phyloP scores from a whole-genome alignment of 1,140 invertebrate genomes.

The Pararge aegeria region DNA sequence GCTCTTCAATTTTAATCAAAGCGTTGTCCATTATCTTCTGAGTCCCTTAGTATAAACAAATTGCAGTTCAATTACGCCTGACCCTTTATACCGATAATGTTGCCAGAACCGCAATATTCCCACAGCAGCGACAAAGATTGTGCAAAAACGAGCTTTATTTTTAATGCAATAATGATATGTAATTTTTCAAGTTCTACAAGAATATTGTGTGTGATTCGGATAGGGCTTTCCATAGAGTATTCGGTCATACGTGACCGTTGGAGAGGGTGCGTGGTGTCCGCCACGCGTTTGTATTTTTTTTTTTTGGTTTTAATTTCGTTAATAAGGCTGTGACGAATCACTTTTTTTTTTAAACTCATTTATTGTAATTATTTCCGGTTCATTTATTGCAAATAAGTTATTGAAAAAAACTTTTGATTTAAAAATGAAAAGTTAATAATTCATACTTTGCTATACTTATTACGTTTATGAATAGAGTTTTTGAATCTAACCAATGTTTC shows the following conservation, averaged over 20 bases:
- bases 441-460: no score
- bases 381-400: no score
- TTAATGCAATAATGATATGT: constrained; percentile 17
- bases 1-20: constrained; percentile 44
- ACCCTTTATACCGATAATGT: constrained; percentile 44
- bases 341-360: constrained; percentile 25
- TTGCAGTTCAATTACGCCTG: constrained; percentile 57
- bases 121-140: background rate
- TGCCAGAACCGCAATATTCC: constrained; percentile 22
- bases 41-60: constrained; percentile 57
- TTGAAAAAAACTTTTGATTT: no score
- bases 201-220: constrained; percentile 22
- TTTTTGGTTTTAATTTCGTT: constrained; percentile 59
- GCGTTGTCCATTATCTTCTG: constrained; percentile 46
- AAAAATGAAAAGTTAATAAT: no score
- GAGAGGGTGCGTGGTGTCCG: constrained; percentile 46
- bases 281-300: constrained; percentile 56
- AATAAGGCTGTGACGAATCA: constrained; percentile 31
- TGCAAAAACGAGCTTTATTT: constrained; percentile 25
- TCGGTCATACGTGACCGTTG: constrained; percentile 49
- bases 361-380: constrained; percentile 3
- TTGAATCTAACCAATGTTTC: no score
- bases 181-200: constrained; percentile 11
- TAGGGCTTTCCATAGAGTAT: constrained; percentile 38
- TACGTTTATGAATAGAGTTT: no score